Evolutionary conservation across 35 echinoderm and acorn worm species (phyloP).

Genomic region (Ophiothrix spiculata): DNA sequence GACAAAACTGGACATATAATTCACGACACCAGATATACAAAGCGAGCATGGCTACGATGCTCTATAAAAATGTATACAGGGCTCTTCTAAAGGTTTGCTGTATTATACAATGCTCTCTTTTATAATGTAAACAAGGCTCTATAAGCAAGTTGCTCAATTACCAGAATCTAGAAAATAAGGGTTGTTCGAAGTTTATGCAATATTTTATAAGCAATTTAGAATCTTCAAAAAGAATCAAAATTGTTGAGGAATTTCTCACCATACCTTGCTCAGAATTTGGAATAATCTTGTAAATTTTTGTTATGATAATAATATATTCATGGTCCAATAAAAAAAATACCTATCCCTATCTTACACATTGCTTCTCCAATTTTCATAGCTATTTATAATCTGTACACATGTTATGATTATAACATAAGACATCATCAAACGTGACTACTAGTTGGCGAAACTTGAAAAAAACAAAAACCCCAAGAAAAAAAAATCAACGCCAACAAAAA

Average conservation of each 20-base stretch:
- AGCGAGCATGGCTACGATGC: background rate
- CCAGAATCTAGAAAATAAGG: too few relatives aligned
- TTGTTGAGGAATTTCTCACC: background rate
- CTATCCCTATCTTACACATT: background rate
- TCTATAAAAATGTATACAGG: background rate
- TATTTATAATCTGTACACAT: background rate
- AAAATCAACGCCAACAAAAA: background rate
- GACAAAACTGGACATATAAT: background rate
- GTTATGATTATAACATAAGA: background rate
- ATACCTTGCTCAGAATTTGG: background rate
- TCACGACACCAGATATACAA: background rate
- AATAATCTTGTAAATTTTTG: background rate
- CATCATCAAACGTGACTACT: background rate
- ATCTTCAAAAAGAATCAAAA: background rate
- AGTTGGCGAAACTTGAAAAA: background rate
- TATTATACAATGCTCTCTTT: too few relatives aligned
- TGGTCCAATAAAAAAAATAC: background rate
- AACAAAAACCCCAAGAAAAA: background rate
- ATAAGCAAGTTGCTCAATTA: too few relatives aligned
- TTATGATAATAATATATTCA: background rate
- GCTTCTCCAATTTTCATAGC: background rate
- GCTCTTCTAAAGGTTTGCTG: too few relatives aligned
- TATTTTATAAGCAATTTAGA: too few relatives aligned
- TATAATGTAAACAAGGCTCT: too few relatives aligned
- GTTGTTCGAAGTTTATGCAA: too few relatives aligned